A percentile compares a stretch with the other conserved stretches of the same genome.
phyloP scores from a whole-genome alignment of 1,140 invertebrate genomes.

The Trissolcus basalis region DNA sequence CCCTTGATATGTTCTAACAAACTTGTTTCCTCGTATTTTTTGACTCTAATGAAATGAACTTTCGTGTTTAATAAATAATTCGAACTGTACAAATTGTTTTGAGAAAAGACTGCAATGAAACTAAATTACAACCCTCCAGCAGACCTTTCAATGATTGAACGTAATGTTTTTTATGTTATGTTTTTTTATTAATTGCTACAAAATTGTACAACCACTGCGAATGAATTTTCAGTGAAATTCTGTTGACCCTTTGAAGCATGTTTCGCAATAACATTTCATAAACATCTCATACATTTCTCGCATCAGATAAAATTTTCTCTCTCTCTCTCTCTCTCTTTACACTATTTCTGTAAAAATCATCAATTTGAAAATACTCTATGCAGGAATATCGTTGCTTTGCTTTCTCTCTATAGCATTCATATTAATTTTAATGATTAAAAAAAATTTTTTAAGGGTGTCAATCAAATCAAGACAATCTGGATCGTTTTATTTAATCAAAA shows the following conservation, averaged over 20 bases:
- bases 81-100: not conserved
- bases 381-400: not conserved
- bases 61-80: conserved; percentile 17
- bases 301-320: no score
- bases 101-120: conserved; percentile 10
- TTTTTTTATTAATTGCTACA: no score
- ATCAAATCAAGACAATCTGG: no score
- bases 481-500: no score
- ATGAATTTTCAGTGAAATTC: conserved; percentile 1
- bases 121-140: conserved; percentile 6
- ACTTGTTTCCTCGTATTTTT: conserved; percentile 30
- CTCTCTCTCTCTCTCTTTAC: no score
- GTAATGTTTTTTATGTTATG: not conserved
- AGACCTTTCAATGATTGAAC: conserved; percentile 12
- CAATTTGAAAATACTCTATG: no score
- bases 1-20: conserved; percentile 45
- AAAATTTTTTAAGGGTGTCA: not conserved
- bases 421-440: no score
- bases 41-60: conserved; percentile 31
- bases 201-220: no score
- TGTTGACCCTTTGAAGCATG: no score
- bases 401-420: conserved; percentile 2
- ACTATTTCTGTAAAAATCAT: no score
- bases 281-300: no score
- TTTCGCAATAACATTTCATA: no score